Evolutionary conservation across 2,113 vertebrate species (phyloP), one percentile per base, ranked within the genome.

Genomic region (Nymphicus hollandicus): DNA sequence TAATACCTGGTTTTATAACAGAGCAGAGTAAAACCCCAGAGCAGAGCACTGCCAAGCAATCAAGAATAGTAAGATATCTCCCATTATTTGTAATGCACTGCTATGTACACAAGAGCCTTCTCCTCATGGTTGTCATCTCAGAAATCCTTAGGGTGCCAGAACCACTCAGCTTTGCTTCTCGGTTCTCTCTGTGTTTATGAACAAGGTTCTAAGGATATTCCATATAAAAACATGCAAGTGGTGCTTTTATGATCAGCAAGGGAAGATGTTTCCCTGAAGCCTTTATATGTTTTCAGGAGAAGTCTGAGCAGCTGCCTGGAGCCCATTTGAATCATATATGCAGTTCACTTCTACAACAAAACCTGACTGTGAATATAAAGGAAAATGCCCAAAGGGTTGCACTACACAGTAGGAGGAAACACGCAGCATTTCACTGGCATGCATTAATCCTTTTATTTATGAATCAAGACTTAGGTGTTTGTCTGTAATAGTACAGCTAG

Each of bases 251-350:
- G 82, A 91, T 89, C 90, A 87, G 56, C 94, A 94, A 81, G 95
- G 81, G 92, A 97, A 86, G 94, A 96, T 97, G 97, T 97, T 97
- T 98, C 97, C 97, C 97, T 93, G 95, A 97, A 97, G 97, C 97
- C 69, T 96, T 97, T 98, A 65, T 96, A 66, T 96, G 96, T 97
- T 97, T 97, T 87, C 88, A 86, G 68, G 91, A 94, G 93, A 97
- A 97, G 96, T 72, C 94, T 92, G 76, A 95, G 88, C 91, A 93
- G 96, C 96, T 97, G 96, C 96, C 97, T 96, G 86, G 60, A 97
- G 96, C 97, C 95, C 81, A 88, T 96, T 97, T 91, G 82, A 95
- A 96, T 97, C 96, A 96, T 94, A 96, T 63, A 96, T 88, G 91
- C 92, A 95, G 60, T 95, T 95, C 81, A 71, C 72, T 95, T 91